A percentile compares a stretch with the other conserved stretches of the same genome.
phyloP scores from a whole-genome alignment of 2,888 invertebrate genomes.

The Volucella inanis region DNA sequence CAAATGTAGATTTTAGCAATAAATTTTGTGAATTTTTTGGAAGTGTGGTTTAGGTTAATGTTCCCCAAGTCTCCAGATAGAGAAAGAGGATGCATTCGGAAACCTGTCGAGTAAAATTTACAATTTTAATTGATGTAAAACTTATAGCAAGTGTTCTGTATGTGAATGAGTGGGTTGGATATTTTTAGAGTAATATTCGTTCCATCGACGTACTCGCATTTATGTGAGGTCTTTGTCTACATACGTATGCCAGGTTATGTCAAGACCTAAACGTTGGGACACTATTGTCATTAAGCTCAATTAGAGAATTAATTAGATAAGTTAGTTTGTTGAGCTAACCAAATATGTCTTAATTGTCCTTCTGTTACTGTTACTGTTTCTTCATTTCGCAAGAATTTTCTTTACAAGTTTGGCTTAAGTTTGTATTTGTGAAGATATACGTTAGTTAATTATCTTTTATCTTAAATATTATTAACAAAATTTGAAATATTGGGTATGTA shows the following conservation, averaged over 20 bases:
- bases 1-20: neutral
- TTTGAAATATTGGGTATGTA: too few species aligned
- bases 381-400: too few species aligned
- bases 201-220: neutral
- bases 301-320: conserved; percentile 37
- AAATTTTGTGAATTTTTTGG: conserved; percentile 19
- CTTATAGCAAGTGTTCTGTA: too few species aligned
- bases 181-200: neutral
- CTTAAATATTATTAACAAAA: too few species aligned
- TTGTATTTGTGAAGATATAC: too few species aligned
- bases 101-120: neutral
- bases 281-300: conserved; percentile 27
- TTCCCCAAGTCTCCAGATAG: neutral
- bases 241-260: neutral
- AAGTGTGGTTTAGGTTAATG: neutral
- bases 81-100: neutral
- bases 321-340: conserved; percentile 4
- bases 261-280: neutral
- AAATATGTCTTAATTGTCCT: too few species aligned
- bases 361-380: too few species aligned
- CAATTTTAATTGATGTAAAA: conserved; percentile 25
- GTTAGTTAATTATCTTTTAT: too few species aligned
- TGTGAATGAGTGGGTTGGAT: neutral
- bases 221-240: neutral
- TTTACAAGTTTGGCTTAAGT: too few species aligned